Evolutionary conservation across 1,140 invertebrate species (phyloP).

Genomic region (Vollenhovia emeryi): DNA sequence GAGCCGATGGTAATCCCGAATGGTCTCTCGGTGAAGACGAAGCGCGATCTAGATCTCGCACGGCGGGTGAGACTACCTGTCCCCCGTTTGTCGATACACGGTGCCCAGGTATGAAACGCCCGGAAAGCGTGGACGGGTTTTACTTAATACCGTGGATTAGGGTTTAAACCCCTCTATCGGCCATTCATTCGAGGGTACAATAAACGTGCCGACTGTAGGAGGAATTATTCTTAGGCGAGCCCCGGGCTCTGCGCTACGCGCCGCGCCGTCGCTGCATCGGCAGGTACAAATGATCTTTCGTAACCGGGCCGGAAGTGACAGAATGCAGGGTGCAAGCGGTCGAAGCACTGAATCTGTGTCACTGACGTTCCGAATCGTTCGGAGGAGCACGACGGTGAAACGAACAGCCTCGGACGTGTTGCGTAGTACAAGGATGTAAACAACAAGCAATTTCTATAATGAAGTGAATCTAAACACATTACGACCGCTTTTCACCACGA

Average conservation of each 20-base stretch:
- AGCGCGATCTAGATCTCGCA: constrained; percentile 72
- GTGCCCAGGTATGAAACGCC: constrained; percentile 60
- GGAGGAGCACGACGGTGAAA: background rate
- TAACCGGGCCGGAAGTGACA: constrained; percentile 71
- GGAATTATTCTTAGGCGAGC: constrained; percentile 58
- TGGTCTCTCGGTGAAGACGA: constrained; percentile 45
- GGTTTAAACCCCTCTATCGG: constrained; percentile 74
- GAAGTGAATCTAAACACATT: constrained; percentile 41
- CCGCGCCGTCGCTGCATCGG: constrained; percentile 59
- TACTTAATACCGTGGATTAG: constrained; percentile 81
- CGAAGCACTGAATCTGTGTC: constrained; percentile 41
- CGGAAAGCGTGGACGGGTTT: constrained; percentile 79
- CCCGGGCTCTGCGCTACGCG: background rate
- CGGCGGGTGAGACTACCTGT: constrained; percentile 69
- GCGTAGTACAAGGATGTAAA: constrained; percentile 6
- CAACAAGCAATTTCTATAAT: constrained; percentile 40
- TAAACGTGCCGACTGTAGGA: constrained; percentile 67
- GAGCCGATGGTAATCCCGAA: constrained; percentile 48
- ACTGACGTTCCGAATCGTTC: background rate
- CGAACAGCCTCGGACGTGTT: background rate
- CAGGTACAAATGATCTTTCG: constrained; percentile 68
- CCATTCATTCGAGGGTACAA: constrained; percentile 69
- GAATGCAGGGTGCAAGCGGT: constrained; percentile 51
- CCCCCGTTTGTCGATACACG: constrained; percentile 36
- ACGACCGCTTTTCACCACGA: constrained; percentile 33